Evolutionary conservation across 1,140 invertebrate genomes (phyloP), one percentile per base, ranked within the genome.

Genomic region (Epicauta chinensis): DNA sequence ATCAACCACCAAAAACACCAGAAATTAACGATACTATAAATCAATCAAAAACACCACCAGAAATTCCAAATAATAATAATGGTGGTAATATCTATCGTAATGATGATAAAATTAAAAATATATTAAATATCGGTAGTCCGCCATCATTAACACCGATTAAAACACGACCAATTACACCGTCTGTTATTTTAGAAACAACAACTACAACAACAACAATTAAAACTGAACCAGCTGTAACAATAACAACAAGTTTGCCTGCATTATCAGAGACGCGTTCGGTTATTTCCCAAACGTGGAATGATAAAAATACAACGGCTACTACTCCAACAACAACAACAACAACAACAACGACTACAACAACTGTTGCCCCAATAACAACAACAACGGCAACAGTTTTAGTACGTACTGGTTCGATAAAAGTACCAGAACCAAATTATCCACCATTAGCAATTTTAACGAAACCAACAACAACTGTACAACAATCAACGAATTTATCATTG

Each of bases 31-130:
- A 77, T 59, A 65, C 72, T 39, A 71, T 71, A 12, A 70, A 68
- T 30, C 73, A 73, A 34, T 71, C 77, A 2, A 73, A 75, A 61
- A 77, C 77, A 30, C 74, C 77, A n/a, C n/a, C n/a, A n/a, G n/a
- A n/a, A n/a, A n/a, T n/a, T n/a, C n/a, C n/a, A n/a, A 42, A 73
- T 17, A 73, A 77, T 12, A 78, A 73, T 40, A 59, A 65, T 16
- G 59, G 65, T 6, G 59, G 36, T 9, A 65, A 61, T 34, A 34
- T 7, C 36, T 64, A 37, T 34, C 43, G 37, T n/a, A 54, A 35
- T 36, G 59, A 59, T 10, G 63, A 34, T n/a, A 34, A 11, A 2
- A 34, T 34, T 9, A 34, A 34, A n/a, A 1, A 2, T 14, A 16
- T 53, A 29, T 42, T 56, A 16, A 55, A 47, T 47, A 62, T 69